Conservation (phyloP, 2,888 invertebrate genomes). For the Ceratothoa steindachneri region DNA sequence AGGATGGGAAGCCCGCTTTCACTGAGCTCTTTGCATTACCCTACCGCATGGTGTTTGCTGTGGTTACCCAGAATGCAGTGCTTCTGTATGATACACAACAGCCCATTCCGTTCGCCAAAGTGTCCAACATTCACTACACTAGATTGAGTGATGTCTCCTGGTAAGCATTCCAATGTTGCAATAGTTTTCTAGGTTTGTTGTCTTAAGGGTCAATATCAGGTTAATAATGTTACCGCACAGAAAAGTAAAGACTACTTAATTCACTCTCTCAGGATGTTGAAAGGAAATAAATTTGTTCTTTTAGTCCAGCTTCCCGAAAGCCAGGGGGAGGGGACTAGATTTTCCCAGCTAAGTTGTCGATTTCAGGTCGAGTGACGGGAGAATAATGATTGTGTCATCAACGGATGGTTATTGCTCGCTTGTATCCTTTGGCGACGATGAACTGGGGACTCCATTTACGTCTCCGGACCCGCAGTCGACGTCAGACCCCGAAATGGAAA, state of each 20-base stretch:
- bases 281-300: too few relatives aligned
- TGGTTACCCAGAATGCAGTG: conserved; percentile 79
- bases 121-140: conserved; percentile 85
- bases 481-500: too few relatives aligned
- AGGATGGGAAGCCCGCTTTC: too few relatives aligned
- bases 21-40: conserved; percentile 57
- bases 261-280: conserved; percentile 8
- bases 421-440: conserved; percentile 68
- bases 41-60: conserved; percentile 82
- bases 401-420: conserved; percentile 87
- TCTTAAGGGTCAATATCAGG: background rate
- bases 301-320: too few relatives aligned
- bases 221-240: background rate
- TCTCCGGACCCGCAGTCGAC: background rate
- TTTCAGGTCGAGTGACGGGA: conserved; percentile 69
- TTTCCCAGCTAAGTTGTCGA: too few relatives aligned
- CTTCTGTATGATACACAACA: conserved; percentile 85
- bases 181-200: background rate
- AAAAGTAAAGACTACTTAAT: background rate
- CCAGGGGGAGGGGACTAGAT: too few relatives aligned
- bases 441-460: conserved; percentile 64
- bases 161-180: conserved; percentile 54
- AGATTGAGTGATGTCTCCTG: conserved; percentile 80
- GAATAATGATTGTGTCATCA: conserved; percentile 70
- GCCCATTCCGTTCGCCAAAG: conserved; percentile 68